These are phyloP conservation scores for Drosophila fungiperda DNA, from an alignment of 2,888 invertebrate species.

Conservation along the genomic window DNA sequence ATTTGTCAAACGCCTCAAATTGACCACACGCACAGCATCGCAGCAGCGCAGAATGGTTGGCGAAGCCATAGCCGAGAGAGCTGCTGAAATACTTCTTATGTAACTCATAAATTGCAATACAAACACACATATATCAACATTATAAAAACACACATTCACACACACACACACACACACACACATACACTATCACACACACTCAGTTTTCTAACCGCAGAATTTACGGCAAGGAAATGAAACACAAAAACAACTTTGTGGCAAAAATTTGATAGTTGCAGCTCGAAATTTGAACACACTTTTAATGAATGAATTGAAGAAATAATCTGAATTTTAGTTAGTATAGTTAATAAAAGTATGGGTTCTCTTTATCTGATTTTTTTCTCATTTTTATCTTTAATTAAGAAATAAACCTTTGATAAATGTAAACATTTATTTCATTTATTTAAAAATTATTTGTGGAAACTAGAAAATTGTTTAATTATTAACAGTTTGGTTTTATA, in stretches of 20 bases:
- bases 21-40: slow-evolving; percentile 61
- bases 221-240: slow-evolving; percentile 71
- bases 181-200: not conserved
- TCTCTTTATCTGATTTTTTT: not conserved
- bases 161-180: not conserved
- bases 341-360: fast-evolving
- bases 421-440: not conserved
- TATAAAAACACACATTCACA: slow-evolving; percentile 46
- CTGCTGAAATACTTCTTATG: slow-evolving; percentile 51
- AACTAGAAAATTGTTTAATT: no score
- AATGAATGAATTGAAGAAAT: not conserved
- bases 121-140: slow-evolving; percentile 62
- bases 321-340: not conserved
- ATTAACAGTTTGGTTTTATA: not conserved
- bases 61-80: slow-evolving; percentile 27
- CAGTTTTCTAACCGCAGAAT: slow-evolving; percentile 58
- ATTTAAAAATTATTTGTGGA: not conserved
- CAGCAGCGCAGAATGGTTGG: slow-evolving; percentile 7
- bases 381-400: not conserved
- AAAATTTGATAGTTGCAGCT: not conserved
- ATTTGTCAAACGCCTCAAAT: slow-evolving; percentile 43
- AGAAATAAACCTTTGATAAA: not conserved
- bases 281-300: slow-evolving; percentile 46
- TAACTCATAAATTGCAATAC: slow-evolving; percentile 57
- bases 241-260: slow-evolving; percentile 54